Conservation (phyloP, 1,140 invertebrate genomes). For the Phortica variegata region DNA sequence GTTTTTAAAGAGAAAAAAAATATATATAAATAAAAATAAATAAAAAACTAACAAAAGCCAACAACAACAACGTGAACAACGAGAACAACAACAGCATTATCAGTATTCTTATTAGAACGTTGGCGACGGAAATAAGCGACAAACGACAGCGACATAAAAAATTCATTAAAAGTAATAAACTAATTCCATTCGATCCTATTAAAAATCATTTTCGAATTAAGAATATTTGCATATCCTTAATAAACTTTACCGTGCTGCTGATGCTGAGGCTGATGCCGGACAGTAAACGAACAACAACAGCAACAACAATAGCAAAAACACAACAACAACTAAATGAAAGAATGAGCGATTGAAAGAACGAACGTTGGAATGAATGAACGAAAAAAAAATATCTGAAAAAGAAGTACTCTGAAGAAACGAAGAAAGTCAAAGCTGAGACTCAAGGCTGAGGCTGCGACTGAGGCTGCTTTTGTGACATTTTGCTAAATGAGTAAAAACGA, state of each 20-base stretch:
- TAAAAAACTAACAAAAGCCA: constrained; percentile 28
- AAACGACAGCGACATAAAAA: constrained; percentile 50
- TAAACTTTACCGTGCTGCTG: constrained; percentile 36
- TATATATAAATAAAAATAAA: too few species aligned
- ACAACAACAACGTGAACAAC: too few species aligned
- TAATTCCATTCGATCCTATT: constrained; percentile 58
- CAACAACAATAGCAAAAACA: background rate
- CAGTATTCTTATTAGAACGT: constrained; percentile 7
- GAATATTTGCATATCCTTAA: constrained; percentile 57
- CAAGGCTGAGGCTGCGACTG: background rate
- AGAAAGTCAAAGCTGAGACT: too few species aligned
- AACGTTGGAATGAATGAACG: too few species aligned
- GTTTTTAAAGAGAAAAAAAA: too few species aligned
- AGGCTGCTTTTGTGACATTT: constrained; percentile 45
- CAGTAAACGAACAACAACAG: constrained; percentile 18
- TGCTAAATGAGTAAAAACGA: constrained; percentile 7
- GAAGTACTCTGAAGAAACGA: too few species aligned
- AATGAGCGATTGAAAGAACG: too few species aligned
- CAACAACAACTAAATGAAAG: too few species aligned
- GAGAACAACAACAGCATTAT: background rate
- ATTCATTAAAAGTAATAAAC: constrained; percentile 58
- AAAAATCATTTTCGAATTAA: constrained; percentile 58
- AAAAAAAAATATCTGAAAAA: too few species aligned
- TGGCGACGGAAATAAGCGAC: constrained; percentile 15
- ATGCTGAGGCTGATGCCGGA: too few species aligned